phyloP scores from a whole-genome alignment of 2,888 invertebrate species.

The Asteroscopus sphinx region DNA sequence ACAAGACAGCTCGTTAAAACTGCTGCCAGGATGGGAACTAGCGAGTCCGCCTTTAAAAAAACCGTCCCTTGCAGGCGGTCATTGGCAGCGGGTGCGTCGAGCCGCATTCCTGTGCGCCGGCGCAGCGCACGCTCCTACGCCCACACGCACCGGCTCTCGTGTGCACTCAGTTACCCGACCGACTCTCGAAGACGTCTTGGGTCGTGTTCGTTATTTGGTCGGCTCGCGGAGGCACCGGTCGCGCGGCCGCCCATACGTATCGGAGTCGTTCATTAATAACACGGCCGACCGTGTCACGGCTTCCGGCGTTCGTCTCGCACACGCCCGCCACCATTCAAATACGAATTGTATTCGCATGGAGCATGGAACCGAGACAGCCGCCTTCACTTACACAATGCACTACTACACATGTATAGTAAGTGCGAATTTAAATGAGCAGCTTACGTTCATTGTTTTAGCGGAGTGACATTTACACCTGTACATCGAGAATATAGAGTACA shows the following conservation, averaged over 20 bases:
- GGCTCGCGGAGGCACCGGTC: constrained; percentile 64
- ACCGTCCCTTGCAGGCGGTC: constrained; percentile 86
- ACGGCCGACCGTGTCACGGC: constrained; percentile 80
- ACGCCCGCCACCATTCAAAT: constrained; percentile 76
- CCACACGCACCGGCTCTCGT: constrained; percentile 73
- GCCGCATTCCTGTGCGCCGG: constrained; percentile 87
- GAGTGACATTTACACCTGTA: constrained; percentile 54
- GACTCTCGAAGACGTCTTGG: constrained; percentile 41
- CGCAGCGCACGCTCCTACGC: constrained; percentile 81
- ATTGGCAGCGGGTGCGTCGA: constrained; percentile 88
- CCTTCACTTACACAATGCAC: constrained; percentile 68
- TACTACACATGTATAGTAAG: constrained; percentile 63
- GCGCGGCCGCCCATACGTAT: constrained; percentile 70
- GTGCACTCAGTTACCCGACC: constrained; percentile 58
- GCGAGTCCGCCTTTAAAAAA: constrained; percentile 82
- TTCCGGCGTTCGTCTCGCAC: constrained; percentile 77
- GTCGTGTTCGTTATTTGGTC: constrained; percentile 59
- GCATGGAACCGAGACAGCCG: constrained; percentile 68
- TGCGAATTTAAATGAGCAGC: constrained; percentile 62
- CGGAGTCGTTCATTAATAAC: constrained; percentile 83
- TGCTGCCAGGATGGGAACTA: constrained; percentile 80
- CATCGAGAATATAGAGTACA: constrained; percentile 43
- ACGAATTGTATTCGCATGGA: constrained; percentile 81
- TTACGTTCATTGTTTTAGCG: constrained; percentile 59
- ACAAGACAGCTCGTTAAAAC: constrained; percentile 72